Evolutionary conservation across 2,797 vertebrate genomes (phyloP).

Genomic region (Neosilurus hyrtlii): DNA sequence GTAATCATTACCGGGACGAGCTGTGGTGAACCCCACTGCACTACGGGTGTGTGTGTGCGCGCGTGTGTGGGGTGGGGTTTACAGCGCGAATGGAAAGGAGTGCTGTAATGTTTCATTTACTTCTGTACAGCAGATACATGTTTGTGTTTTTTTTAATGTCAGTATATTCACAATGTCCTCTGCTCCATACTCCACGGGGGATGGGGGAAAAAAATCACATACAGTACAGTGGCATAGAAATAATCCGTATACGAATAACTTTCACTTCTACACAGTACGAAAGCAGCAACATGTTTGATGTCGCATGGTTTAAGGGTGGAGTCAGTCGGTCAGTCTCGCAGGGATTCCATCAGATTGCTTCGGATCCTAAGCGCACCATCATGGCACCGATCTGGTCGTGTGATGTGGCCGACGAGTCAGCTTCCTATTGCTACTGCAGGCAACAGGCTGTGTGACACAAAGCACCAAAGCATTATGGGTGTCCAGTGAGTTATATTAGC

Average conservation of each 20-base stretch:
- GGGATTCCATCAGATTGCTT: slow-evolving; percentile 33
- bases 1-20: slow-evolving; percentile 61
- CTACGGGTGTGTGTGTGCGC: neutral
- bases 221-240: neutral
- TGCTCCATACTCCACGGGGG: neutral
- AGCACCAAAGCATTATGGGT: slow-evolving; percentile 14
- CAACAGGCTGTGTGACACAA: slow-evolving; percentile 48
- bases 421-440: slow-evolving; percentile 44
- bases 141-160: neutral
- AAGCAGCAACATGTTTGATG: neutral
- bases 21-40: slow-evolving; percentile 43
- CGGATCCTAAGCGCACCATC: slow-evolving; percentile 5
- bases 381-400: neutral
- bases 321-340: neutral
- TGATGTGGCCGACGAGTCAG: slow-evolving; percentile 26
- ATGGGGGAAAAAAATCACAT: neutral
- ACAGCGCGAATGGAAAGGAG: neutral
- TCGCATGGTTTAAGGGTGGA: neutral
- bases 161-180: neutral
- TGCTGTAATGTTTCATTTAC: neutral
- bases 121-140: slow-evolving; percentile 18
- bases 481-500: neutral
- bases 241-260: neutral
- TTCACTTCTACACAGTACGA: neutral
- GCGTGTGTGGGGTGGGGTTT: neutral